These are phyloP conservation scores for Hydractinia symbiolongicarpus DNA, from an alignment of 30 jellyfish, hydroid and myxozoan species.

Conservation along the genomic window DNA sequence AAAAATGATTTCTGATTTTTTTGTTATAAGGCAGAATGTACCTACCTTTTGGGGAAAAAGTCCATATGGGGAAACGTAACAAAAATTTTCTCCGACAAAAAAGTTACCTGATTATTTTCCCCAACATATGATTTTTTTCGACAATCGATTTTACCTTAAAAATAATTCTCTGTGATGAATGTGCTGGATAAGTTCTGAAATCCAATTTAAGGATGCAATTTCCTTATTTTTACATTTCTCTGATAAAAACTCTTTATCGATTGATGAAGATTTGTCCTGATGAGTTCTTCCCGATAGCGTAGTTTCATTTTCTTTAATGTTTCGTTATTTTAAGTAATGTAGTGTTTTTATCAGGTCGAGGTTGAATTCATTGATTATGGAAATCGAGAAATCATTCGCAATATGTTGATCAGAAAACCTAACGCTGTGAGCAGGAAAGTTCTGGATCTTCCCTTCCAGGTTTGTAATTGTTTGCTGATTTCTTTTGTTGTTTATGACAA, in stretches of 20 bases:
- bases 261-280: too few species aligned
- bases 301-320: not conserved
- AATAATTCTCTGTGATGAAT: not conserved
- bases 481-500: not conserved
- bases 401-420: conserved; percentile 42
- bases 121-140: not conserved
- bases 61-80: not conserved
- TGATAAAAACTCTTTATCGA: too few species aligned
- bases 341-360: conserved; percentile 45
- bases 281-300: not conserved
- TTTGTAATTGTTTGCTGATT: not conserved
- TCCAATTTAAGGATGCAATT: too few species aligned
- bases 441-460: conserved; percentile 72
- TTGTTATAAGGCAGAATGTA: not conserved
- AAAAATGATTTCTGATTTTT: not conserved
- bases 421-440: conserved; percentile 49
- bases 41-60: not conserved
- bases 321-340: not conserved
- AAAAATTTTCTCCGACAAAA: too few species aligned
- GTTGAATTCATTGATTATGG: conserved; percentile 81
- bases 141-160: not conserved
- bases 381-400: conserved; percentile 39
- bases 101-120: too few species aligned
- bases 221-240: too few species aligned
- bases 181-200: too few species aligned